Evolutionary conservation across 1,140 invertebrate species (phyloP).

Genomic region (Hydropsyche tenuis): DNA sequence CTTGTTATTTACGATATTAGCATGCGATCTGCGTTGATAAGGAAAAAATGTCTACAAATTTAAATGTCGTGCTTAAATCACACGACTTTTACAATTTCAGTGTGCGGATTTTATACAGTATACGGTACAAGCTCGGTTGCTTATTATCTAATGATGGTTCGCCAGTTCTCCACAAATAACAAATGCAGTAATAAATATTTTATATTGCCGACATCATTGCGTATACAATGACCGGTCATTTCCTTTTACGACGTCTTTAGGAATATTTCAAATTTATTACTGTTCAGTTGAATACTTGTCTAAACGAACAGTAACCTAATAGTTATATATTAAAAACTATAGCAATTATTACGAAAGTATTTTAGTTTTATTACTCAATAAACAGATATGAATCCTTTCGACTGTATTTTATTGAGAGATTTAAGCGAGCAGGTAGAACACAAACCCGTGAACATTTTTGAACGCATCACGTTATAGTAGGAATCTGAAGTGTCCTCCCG

Average conservation of each 20-base stretch:
- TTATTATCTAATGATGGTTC: slow-evolving; percentile 31
- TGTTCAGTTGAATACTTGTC: neutral
- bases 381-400: neutral
- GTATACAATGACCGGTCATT: slow-evolving; percentile 27
- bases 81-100: neutral
- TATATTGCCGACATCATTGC: slow-evolving; percentile 30
- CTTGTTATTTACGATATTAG: no score
- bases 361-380: no score
- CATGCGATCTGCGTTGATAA: neutral
- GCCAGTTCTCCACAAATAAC: neutral
- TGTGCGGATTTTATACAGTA: neutral
- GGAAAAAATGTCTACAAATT: neutral
- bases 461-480: slow-evolving; percentile 5
- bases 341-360: neutral
- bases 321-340: neutral
- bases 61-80: neutral
- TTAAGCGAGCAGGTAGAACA: slow-evolving; percentile 24
- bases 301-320: neutral
- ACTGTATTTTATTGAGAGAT: neutral
- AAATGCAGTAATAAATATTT: slow-evolving; percentile 32
- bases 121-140: neutral
- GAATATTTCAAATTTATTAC: slow-evolving; percentile 22
- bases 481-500: neutral
- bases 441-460: slow-evolving; percentile 33
- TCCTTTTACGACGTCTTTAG: slow-evolving; percentile 24